Conservation (phyloP, 2,113 vertebrate genomes). For the Leuciscus idus region DNA sequence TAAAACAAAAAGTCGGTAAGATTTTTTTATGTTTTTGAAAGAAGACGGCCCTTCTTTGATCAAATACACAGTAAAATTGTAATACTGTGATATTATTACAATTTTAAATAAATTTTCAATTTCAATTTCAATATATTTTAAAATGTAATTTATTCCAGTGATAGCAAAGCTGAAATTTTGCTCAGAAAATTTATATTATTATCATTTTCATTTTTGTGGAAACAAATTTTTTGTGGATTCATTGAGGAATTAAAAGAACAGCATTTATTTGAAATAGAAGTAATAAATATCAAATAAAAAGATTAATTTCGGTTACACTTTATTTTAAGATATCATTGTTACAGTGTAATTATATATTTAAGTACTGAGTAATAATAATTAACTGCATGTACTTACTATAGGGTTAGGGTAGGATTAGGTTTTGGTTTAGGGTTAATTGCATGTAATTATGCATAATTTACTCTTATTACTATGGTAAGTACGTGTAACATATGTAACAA, state of each 20-base stretch:
- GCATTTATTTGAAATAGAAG: not conserved
- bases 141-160: not conserved
- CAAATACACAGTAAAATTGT: not conserved
- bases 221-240: not conserved
- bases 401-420: too few species aligned
- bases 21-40: not conserved
- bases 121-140: not conserved
- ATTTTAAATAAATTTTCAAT: too few species aligned
- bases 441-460: too few species aligned
- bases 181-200: not conserved
- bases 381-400: too few species aligned
- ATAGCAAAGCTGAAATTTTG: not conserved
- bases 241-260: not conserved
- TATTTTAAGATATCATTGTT: too few species aligned
- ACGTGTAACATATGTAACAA: too few species aligned
- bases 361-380: too few species aligned
- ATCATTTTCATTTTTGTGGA: not conserved
- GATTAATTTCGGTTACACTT: not conserved
- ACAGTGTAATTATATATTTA: too few species aligned
- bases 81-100: not conserved
- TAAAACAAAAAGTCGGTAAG: not conserved
- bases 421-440: too few species aligned
- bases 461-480: too few species aligned
- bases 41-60: not conserved
- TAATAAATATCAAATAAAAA: not conserved